Percentiles rank a stretch among this genome's conserved stretches.
Conservation (phyloP, 2,113 vertebrate genomes). For the Jacana jacana region DNA sequence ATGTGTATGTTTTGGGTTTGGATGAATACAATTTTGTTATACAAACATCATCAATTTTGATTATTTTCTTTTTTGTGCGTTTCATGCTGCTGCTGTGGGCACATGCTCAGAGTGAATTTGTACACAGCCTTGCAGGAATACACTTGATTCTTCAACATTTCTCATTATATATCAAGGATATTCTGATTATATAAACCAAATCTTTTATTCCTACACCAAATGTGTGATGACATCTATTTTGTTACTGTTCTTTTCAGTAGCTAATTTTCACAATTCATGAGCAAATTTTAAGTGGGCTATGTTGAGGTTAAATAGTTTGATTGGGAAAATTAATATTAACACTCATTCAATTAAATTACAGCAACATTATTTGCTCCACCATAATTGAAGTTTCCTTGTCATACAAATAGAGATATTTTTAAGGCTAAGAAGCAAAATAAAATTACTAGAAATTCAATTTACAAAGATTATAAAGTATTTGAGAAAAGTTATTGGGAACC, state of each 20-base stretch:
- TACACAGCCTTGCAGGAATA: neutral
- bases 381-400: neutral
- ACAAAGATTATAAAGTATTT: neutral
- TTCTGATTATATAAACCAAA: neutral
- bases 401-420: neutral
- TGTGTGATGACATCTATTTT: neutral
- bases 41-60: accelerated
- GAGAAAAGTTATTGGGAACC: neutral
- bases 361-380: neutral
- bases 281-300: neutral
- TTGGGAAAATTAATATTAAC: neutral
- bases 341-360: neutral
- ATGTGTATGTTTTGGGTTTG: neutral
- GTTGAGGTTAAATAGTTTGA: neutral
- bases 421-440: neutral
- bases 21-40: accelerated
- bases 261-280: neutral
- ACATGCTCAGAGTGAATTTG: neutral
- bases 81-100: neutral
- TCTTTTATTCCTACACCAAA: neutral
- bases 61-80: neutral
- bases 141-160: neutral
- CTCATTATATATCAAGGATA: neutral
- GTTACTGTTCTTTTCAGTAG: neutral
- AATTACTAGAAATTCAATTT: neutral